These are phyloP conservation scores for Archips crataeganus DNA, from an alignment of 2,888 invertebrate species.

Conservation along the genomic window DNA sequence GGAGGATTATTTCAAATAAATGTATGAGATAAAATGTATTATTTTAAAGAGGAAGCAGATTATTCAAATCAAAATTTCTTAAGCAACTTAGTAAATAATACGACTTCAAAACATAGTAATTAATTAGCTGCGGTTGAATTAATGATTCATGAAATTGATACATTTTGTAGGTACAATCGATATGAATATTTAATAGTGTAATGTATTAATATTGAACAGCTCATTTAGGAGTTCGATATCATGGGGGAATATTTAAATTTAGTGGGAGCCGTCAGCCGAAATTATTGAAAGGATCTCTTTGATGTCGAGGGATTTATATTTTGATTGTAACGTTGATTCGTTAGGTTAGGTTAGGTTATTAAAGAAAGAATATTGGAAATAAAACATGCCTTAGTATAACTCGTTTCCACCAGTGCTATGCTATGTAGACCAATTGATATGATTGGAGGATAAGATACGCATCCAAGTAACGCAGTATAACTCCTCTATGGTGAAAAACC, in stretches of 20 bases:
- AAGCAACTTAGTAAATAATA: background rate
- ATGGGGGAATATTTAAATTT: background rate
- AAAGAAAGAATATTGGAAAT: too few relatives aligned
- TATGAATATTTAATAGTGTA: constrained; percentile 24
- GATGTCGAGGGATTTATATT: background rate
- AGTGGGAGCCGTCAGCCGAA: background rate
- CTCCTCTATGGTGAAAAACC: too few relatives aligned
- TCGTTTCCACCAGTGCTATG: too few relatives aligned
- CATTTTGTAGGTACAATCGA: background rate
- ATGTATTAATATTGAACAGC: background rate
- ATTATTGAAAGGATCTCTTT: background rate
- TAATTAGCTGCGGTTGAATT: background rate
- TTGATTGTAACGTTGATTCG: background rate
- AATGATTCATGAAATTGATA: constrained; percentile 12
- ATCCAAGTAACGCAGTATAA: too few relatives aligned
- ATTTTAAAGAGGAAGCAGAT: background rate
- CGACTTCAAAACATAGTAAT: background rate
- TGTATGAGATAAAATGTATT: too few relatives aligned
- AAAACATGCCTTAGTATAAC: too few relatives aligned
- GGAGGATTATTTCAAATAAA: too few relatives aligned
- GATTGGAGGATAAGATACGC: too few relatives aligned
- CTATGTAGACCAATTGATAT: too few relatives aligned
- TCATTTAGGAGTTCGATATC: background rate
- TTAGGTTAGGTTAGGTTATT: too few relatives aligned
- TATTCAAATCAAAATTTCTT: background rate